These are phyloP conservation scores for Chaenogobius annularis DNA, from an alignment of 2,113 vertebrate species.

Conservation along the genomic window DNA sequence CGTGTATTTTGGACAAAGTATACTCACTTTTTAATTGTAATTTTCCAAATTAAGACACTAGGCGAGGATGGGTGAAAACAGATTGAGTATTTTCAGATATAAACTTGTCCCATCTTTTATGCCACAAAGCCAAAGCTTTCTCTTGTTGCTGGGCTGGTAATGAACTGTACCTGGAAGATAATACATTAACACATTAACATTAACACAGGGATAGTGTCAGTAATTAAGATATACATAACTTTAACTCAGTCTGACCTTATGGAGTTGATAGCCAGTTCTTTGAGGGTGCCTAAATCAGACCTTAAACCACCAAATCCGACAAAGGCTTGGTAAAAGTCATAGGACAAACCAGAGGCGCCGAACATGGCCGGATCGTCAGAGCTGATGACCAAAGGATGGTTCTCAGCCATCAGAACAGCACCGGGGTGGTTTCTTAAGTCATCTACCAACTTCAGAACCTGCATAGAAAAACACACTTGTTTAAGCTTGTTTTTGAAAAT, in stretches of 20 bases:
- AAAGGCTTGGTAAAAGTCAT: constrained; percentile 90
- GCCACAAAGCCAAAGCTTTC: constrained; percentile 74
- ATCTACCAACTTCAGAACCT: constrained; percentile 86
- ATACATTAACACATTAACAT: no score
- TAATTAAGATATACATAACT: not conserved
- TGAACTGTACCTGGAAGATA: constrained; percentile 82
- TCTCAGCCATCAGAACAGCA: constrained; percentile 80
- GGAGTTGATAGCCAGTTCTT: constrained; percentile 86
- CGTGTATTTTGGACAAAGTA: no score
- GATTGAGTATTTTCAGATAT: constrained; percentile 66
- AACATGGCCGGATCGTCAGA: constrained; percentile 86
- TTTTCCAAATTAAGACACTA: no score
- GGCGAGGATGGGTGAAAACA: no score
- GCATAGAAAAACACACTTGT: not conserved
- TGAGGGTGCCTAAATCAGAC: constrained; percentile 82
- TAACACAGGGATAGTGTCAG: constrained; percentile 5
- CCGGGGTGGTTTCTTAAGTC: constrained; percentile 88
- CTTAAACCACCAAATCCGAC: constrained; percentile 85
- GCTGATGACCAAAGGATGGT: constrained; percentile 86
- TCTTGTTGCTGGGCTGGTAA: constrained; percentile 71
- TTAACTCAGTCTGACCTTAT: constrained; percentile 76
- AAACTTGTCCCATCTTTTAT: constrained; percentile 84
- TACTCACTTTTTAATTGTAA: no score
- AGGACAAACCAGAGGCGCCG: constrained; percentile 83
- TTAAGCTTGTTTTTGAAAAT: not conserved